Base-by-base conservation (phyloP, 30 jellyfish, hydroid and myxozoan species). In the Cassiopea andromeda region DNA sequence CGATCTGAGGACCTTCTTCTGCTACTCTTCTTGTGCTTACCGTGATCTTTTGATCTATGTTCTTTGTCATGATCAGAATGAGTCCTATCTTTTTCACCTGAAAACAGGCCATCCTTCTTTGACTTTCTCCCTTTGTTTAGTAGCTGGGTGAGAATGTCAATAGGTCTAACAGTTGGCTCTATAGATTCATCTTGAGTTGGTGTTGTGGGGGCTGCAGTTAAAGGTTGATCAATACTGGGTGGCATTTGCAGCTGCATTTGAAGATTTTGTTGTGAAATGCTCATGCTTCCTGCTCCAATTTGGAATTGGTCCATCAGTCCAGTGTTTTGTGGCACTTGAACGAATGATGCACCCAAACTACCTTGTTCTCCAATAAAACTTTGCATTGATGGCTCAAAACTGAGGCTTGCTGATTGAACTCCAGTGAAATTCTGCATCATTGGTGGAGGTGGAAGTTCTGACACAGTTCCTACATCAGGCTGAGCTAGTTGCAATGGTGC, bases 131-230 rank as follows among this genome's bases (percentile, higher is more conserved):
- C 89, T 60, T 73, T 72, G 72, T 38, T 81, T 14, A 81, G 78
- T 10, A 81, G 78, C 92, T 89, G 97, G 18, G 88, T 89, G 73
- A 89, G 67, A 48, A 81, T 61, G 60, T 81, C 97, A n/a, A 81
- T 89, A 0, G 92, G 92, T 64, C 92, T 60, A 27, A 81, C 81
- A 0, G 92, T 18, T 44, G 47, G 50, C 44, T 71, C 96, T 70
- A 27, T 19, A 0, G 89, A 79, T 48, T 90, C 97, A 48, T 90
- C 97, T 57, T 81, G 93, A 8, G 93, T 84, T 4, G 97, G 93
- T 2, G 93, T 90, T 18, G 94, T 75, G 44, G 89, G 38, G 9
- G 88, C 85, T 5, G 69, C 89, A 17, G 64, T 45, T 44, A 87
- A 83, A 19, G 27, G 58, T 44, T 18, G 69, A 18, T 85, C 49